Base-by-base conservation (phyloP, 2,888 invertebrate genomes). In the Furcula furcula region DNA sequence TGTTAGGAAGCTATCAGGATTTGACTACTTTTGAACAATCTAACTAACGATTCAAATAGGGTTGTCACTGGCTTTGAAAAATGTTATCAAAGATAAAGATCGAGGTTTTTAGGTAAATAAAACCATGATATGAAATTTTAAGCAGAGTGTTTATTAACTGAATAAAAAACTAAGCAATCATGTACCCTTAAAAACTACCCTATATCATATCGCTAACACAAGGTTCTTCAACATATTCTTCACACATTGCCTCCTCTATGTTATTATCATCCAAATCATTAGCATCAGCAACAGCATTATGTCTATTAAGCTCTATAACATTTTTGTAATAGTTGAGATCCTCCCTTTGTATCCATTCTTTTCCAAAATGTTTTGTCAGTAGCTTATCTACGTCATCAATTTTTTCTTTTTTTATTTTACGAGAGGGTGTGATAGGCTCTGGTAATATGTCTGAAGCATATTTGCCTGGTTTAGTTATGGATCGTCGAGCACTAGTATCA, bases 291-390 rank as follows among this genome's bases (percentile, higher is more conserved):
- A 11, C 23, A 30, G 34, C 28, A 32, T 37, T 35, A 35, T 42
- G 34, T 31, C 38, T 42, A 31, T 36, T 26, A 26, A 21, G 30
- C 26, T 36, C 37, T 38, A 38, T 34, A 18, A 35, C 38, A 38
- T 33, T 33, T 40, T 36, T 40, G 29, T 36, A 43, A 39, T 36
- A 42, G 31, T 31, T 25, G 29, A 42, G 38, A 18, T 39, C 33
- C 33, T 39, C 36, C 35, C 39, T 31, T 43, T 43, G 39, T 31
- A 38, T 33, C 45, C 45, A 45, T 9, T 38, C 41, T 28, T 33
- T 31, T 12, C 45, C 45, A 31, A 29, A 45, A 36, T 41, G 41
- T 38, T 41, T 45, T 1, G 21, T 34, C 20, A 38, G 34, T 32
- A 43, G 29, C 25, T 38, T 39, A 20, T 32, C 36, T 19, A 43